Conservation (phyloP, 2,797 vertebrate species). For the Momotus momota region DNA sequence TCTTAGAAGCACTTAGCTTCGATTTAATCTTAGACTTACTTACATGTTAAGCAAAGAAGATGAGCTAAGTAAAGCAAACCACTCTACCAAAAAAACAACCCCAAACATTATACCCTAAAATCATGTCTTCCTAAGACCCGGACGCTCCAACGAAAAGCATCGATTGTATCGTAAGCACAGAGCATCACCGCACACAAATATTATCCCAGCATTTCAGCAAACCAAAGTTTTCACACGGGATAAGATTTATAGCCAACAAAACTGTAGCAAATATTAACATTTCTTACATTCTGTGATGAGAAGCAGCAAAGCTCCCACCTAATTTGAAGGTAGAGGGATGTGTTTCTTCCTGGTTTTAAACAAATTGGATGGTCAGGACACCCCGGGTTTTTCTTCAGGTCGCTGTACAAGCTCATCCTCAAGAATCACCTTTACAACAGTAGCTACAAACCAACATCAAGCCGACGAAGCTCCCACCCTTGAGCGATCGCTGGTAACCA, state of each 20-base stretch:
- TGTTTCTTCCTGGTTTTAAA: neutral
- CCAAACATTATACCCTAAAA: neutral
- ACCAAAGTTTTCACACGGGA: neutral
- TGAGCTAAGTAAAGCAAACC: conserved; percentile 52
- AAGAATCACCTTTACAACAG: neutral
- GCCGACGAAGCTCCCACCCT: neutral
- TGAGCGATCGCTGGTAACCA: neutral
- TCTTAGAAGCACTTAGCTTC: conserved; percentile 48
- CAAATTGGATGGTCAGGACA: neutral
- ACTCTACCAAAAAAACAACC: neutral
- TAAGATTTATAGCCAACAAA: neutral
- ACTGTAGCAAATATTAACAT: fast-evolving
- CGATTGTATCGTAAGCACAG: neutral
- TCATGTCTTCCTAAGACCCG: neutral
- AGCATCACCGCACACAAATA: neutral
- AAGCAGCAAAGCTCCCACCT: neutral
- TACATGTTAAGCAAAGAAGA: conserved; percentile 38
- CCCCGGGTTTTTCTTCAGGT: neutral
- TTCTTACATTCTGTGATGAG: neutral
- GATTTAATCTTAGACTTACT: conserved; percentile 53
- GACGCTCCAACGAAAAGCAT: neutral
- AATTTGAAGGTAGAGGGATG: neutral
- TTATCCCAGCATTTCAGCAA: neutral
- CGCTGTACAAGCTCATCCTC: neutral
- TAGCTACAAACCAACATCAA: neutral